phyloP scores from a whole-genome alignment of 1,140 invertebrate species.

The Venustaconcha ellipsiformis region DNA sequence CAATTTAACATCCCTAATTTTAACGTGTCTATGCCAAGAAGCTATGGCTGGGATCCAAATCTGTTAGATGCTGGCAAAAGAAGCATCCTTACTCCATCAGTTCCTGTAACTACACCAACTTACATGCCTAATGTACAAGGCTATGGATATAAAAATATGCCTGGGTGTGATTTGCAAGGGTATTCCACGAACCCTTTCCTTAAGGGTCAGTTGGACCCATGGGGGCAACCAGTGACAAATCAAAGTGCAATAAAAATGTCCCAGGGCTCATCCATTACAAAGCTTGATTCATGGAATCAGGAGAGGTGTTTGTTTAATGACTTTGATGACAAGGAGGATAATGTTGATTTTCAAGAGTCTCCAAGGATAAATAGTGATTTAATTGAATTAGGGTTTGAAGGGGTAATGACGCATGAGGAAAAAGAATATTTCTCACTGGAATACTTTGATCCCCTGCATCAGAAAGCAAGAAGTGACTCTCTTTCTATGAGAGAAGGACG shows the following conservation, averaged over 20 bases:
- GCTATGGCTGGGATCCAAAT: slow-evolving; percentile 32
- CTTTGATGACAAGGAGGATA: slow-evolving; percentile 7
- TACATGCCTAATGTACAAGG: background rate
- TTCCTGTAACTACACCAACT: background rate
- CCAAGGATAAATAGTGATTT: slow-evolving; percentile 39
- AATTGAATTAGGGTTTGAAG: slow-evolving; percentile 42
- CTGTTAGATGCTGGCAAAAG: slow-evolving; percentile 17
- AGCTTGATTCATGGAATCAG: slow-evolving; percentile 31
- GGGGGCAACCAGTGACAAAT: background rate
- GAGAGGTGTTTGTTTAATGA: slow-evolving; percentile 7
- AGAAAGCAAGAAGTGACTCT: slow-evolving; percentile 48
- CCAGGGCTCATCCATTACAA: slow-evolving; percentile 14
- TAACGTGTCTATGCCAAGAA: background rate
- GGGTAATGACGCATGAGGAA: slow-evolving; percentile 36
- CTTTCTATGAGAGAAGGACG: slow-evolving; percentile 18
- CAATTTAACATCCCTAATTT: slow-evolving; percentile 1
- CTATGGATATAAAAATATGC: background rate
- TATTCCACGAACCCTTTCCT: background rate
- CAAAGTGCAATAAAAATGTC: slow-evolving; percentile 21
- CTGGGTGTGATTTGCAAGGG: background rate
- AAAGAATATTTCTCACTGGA: slow-evolving; percentile 61
- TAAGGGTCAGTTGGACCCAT: background rate
- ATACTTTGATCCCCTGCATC: slow-evolving; percentile 61
- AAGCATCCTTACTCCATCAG: background rate
- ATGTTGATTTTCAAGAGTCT: slow-evolving; percentile 24